Base-by-base conservation (phyloP, 2,888 invertebrate species). In the Sisyra terminalis region DNA sequence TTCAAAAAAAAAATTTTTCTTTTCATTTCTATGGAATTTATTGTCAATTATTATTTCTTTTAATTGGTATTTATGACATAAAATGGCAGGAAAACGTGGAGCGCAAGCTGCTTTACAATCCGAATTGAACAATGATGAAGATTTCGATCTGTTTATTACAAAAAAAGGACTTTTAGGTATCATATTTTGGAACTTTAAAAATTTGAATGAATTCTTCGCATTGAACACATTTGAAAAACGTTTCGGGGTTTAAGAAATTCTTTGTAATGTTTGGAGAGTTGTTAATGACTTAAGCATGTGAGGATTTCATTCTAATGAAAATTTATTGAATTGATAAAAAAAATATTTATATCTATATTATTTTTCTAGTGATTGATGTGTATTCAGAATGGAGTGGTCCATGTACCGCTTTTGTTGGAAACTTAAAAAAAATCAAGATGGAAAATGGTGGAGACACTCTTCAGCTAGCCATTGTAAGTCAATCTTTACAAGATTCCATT, bases 341-440 rank as follows among this genome's bases (percentile, higher is more conserved):
- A 11, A 13, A 35, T 35, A 5, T 43, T 39, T 46, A n/a, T n/a
- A n/a, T n/a, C n/a, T n/a, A n/a, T n/a, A n/a, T 42, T 44, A 39
- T 48, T 50, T 15, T 54, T 59, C 37, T 58, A 80, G 84, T 93
- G 46, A 69, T 88, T 45, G 92, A 93, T 58, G 74, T 92, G 10
- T 92, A 84, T 60, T 81, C 89, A 7, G 85, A 84, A 47, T 93
- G 92, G 92, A 84, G 87, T 55, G 92, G 92, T 0, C 89, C 90
- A 0, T 90, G 90, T 56, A 61, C 74, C 45, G 87, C 85, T 16
- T 85, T 92, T 83, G 67, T 81, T 41, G 81, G 81, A 38, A 81
- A 78, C 57, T 67, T 93, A 51, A 81, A 84, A 59, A 86, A 84
- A 63, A 70, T 90, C 48, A 90, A 90, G 60, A 70, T 90, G 52